These are phyloP conservation scores for Malurus splendens DNA, from an alignment of 2,797 vertebrate species.

Conservation along the genomic window DNA sequence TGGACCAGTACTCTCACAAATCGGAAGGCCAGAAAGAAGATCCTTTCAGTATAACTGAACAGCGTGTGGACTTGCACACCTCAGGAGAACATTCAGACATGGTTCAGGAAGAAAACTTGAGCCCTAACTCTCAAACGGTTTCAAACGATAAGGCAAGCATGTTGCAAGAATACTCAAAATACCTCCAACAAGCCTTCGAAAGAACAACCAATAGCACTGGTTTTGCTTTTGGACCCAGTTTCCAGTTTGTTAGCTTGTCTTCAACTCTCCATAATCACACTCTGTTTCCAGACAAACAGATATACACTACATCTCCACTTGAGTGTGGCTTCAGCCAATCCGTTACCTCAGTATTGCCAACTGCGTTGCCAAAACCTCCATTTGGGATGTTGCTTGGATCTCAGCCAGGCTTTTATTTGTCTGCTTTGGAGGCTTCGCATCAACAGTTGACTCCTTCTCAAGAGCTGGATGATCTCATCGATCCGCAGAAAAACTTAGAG, in stretches of 20 bases:
- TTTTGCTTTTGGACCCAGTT: constrained; percentile 87
- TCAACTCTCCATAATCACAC: constrained; percentile 85
- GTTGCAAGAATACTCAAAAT: constrained; percentile 98
- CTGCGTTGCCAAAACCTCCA: constrained; percentile 90
- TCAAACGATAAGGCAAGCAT: constrained; percentile 88
- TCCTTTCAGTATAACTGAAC: constrained; percentile 89
- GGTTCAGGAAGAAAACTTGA: constrained; percentile 82
- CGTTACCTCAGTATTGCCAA: constrained; percentile 90
- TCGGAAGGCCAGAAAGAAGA: constrained; percentile 90
- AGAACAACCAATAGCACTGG: constrained; percentile 92
- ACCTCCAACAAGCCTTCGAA: constrained; percentile 96
- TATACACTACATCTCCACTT: constrained; percentile 89
- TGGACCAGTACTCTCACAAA: constrained; percentile 97
- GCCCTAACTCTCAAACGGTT: constrained; percentile 84
- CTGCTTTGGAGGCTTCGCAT: constrained; percentile 87
- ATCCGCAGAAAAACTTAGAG: constrained; percentile 86
- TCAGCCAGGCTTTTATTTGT: constrained; percentile 90
- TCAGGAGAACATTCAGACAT: constrained; percentile 82
- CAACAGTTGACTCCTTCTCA: constrained; percentile 98
- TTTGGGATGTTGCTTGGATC: constrained; percentile 94
- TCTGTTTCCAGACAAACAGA: constrained; percentile 93
- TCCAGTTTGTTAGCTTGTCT: constrained; percentile 89
- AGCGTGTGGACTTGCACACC: constrained; percentile 90
- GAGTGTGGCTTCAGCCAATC: constrained; percentile 92
- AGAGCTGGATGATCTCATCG: constrained; percentile 96